Evolutionary conservation across 1,140 invertebrate genomes (phyloP).

Genomic region (Pollicipes pollicipes): DNA sequence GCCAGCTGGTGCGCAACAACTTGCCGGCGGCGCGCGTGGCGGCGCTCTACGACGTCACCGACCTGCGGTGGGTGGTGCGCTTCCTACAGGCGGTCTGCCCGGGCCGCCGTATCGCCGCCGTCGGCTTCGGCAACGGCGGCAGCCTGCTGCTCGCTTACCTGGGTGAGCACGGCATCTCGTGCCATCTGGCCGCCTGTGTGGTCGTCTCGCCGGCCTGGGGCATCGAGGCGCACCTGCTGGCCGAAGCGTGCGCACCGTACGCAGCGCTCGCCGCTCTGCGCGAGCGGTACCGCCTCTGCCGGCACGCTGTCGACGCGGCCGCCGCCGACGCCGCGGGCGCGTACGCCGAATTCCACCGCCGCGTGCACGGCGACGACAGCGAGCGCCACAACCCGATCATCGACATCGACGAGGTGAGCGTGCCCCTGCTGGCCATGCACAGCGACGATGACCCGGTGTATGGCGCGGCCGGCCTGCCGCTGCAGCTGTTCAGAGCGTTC

Average conservation of each 20-base stretch:
- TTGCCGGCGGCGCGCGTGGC: neutral
- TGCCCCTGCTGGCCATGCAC: conserved; percentile 7
- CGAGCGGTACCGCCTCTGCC: neutral
- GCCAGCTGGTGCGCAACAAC: neutral
- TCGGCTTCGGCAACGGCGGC: neutral
- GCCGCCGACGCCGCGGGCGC: no score
- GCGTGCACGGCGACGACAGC: neutral
- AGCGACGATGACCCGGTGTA: conserved; percentile 5
- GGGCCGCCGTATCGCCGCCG: neutral
- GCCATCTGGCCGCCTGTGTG: neutral
- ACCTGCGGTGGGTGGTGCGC: neutral
- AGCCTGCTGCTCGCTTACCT: neutral
- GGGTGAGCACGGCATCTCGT: neutral
- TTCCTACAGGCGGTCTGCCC: neutral
- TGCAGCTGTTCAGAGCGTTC: neutral
- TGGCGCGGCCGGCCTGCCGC: neutral
- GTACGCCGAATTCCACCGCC: neutral
- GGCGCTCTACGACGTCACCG: neutral
- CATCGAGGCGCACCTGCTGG: neutral
- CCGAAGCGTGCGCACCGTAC: neutral
- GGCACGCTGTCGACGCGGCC: neutral
- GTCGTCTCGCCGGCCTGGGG: neutral
- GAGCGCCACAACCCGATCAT: conserved; percentile 4
- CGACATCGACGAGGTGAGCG: conserved; percentile 7
- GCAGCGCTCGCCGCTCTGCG: neutral